A percentile compares a stretch with the other conserved stretches of the same genome.
Evolutionary conservation across 2,113 vertebrate species (phyloP).

Genomic region (Manacus vitellinus): DNA sequence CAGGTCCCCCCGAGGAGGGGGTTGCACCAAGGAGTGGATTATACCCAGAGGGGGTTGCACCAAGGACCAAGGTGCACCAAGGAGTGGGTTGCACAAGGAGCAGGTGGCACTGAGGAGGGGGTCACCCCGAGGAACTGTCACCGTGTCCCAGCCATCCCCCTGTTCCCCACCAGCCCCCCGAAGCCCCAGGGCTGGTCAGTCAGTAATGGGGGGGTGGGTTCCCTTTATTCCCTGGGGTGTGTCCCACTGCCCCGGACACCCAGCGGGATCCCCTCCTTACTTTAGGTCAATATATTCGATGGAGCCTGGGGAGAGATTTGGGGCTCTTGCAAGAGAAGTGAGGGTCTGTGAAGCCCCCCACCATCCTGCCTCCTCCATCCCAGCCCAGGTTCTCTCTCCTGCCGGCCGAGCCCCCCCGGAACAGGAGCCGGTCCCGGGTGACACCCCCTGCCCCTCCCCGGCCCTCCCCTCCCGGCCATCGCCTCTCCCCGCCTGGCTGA

Average conservation of each 20-base stretch:
- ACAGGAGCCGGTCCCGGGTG: neutral
- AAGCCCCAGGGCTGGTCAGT: neutral
- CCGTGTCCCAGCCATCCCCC: accelerated
- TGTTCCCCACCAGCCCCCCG: neutral
- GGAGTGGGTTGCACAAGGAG: neutral
- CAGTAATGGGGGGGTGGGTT: neutral
- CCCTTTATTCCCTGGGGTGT: neutral
- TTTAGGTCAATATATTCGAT: accelerated
- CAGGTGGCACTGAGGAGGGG: neutral
- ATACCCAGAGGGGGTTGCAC: neutral
- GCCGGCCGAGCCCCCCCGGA: neutral
- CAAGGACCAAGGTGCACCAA: neutral
- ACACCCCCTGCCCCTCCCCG: neutral
- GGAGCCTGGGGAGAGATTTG: neutral
- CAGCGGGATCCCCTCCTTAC: neutral
- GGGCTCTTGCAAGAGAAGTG: neutral
- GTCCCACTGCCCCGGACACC: neutral
- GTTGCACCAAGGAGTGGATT: neutral
- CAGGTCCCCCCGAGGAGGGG: neutral
- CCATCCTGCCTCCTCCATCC: neutral
- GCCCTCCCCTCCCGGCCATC: neutral
- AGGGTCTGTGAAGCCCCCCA: neutral
- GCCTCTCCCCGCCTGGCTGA: slow-evolving; percentile 39
- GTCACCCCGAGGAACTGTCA: neutral
- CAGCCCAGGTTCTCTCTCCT: neutral